Base-by-base conservation (phyloP, 1,140 invertebrate species). In the Musca vetustissima region DNA sequence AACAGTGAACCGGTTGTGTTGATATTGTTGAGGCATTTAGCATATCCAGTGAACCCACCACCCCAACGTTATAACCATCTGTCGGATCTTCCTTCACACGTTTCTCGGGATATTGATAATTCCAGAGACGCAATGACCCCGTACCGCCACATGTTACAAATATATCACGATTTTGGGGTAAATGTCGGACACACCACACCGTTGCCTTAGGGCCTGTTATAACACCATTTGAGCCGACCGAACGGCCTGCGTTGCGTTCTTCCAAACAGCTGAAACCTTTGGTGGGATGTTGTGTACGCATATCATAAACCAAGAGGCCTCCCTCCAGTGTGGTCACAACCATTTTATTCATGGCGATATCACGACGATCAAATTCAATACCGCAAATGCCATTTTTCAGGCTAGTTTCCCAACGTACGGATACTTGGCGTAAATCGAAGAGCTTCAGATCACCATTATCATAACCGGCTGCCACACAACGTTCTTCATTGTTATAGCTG, bases 371-470 rank as follows among this genome's bases (percentile, higher is more conserved):
- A 85, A 98, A 98, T 83, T 98, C 94, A 14, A 96, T 55, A 65
- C 87, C 87, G 76, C 96, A 97, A 8, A 98, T 92, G 69, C 96
- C 97, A 88, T 97, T 98, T 79, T 93, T 95, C 2, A 98, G 80
- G 83, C 97, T 97, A 32, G 90, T 91, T 81, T 98, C 95, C 95
- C 95, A 98, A 73, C 89, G 84, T 0, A 97, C 76, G 6, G 87
- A 85, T 90, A 97, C 94, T 14, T 87, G 88, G 73, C 89, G 87
- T n/a, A 98, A 84, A 85, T 98, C 95, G 83, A 97, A 98, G 81
- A 98, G 88, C 85, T 98, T 98, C 0, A 98, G 83, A 82, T 98
- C 97, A 0, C 97, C 97, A 85, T 98, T 98, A 77, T 98, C 96
- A 82, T 97, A 98, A 4, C 96, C 97, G 48, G 95, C 92, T 69